A percentile compares a stretch with the other conserved stretches of the same genome.
These are phyloP conservation scores for Patella depressa DNA, from an alignment of 2,888 invertebrate species.

Conservation along the genomic window DNA sequence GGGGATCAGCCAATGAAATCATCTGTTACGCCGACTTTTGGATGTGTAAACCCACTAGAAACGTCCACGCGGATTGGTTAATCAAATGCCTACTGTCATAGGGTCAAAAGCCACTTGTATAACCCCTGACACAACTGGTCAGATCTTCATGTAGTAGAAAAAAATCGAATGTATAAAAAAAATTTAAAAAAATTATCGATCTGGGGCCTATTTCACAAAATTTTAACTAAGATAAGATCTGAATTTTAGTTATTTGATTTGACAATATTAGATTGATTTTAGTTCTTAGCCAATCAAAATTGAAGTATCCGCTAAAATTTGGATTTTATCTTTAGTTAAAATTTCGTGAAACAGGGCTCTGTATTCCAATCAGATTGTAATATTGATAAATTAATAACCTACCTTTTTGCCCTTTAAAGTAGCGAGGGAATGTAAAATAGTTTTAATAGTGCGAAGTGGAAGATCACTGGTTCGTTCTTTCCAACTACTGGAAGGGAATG, in stretches of 20 bases:
- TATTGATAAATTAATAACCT: constrained; percentile 11
- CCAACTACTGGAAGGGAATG: constrained; percentile 90
- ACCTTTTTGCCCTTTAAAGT: constrained; percentile 85
- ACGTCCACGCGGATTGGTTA: background rate
- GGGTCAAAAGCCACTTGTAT: too few relatives aligned
- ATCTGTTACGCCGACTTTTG: too few relatives aligned
- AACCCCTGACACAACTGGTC: too few relatives aligned
- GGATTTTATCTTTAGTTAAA: too few relatives aligned
- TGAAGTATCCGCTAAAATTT: too few relatives aligned
- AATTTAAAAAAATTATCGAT: background rate
- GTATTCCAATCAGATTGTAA: background rate
- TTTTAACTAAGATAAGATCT: too few relatives aligned
- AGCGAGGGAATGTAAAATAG: constrained; percentile 91
- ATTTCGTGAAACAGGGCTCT: too few relatives aligned
- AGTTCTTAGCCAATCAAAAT: too few relatives aligned
- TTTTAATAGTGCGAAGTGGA: constrained; percentile 87
- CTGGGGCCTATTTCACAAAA: too few relatives aligned
- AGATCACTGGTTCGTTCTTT: constrained; percentile 86
- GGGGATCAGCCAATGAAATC: too few relatives aligned
- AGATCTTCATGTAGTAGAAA: background rate
- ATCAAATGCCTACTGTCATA: background rate
- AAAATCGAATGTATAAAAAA: background rate
- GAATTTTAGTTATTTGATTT: too few relatives aligned
- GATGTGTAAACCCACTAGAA: background rate
- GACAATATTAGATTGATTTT: too few relatives aligned